These are phyloP conservation scores for Cyrtodaria siliqua DNA, from an alignment of 2,888 invertebrate genomes.

Conservation along the genomic window DNA sequence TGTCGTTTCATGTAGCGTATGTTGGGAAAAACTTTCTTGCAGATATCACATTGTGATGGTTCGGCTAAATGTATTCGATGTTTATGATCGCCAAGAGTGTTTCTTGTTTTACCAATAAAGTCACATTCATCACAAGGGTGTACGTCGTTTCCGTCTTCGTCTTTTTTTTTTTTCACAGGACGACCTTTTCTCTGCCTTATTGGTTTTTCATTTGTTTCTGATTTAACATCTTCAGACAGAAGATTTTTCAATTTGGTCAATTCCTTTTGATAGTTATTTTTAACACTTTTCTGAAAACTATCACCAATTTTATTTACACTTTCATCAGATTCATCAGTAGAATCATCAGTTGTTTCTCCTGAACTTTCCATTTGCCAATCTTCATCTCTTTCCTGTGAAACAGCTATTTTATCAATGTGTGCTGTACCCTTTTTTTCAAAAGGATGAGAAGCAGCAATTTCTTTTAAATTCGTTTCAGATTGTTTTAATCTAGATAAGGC, in stretches of 20 bases:
- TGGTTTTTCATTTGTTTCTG: not conserved
- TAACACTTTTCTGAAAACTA: no score
- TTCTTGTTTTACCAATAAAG: constrained; percentile 63
- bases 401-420: no score
- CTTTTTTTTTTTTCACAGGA: not conserved
- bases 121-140: constrained; percentile 66
- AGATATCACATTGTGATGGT: constrained; percentile 70
- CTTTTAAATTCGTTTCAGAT: no score
- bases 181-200: constrained; percentile 2
- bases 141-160: not conserved
- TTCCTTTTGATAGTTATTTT: no score
- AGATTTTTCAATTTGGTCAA: no score
- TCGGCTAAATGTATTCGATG: constrained; percentile 60
- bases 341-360: not conserved
- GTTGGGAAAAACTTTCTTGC: constrained; percentile 73
- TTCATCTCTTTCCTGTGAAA: no score
- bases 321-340: not conserved
- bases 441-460: no score
- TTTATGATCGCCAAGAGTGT: constrained; percentile 61
- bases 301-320: not conserved
- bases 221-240: no score
- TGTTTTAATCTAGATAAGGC: no score
- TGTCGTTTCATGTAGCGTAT: constrained; percentile 73
- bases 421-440: no score
- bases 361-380: no score